phyloP scores from a whole-genome alignment of 2,888 invertebrate species.

The Macrosiphum euphorbiae region DNA sequence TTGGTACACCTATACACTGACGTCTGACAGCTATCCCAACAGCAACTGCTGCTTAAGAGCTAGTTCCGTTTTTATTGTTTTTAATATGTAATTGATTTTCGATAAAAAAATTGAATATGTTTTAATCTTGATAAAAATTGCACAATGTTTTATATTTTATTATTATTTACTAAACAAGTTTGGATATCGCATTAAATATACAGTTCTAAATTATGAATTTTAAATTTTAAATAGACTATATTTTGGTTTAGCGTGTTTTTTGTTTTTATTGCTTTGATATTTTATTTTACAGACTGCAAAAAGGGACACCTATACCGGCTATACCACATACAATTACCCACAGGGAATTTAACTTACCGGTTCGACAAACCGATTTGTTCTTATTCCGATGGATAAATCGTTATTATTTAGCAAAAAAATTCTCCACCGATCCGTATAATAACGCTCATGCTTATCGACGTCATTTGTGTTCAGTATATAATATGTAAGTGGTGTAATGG shows the following conservation, averaged over 20 bases:
- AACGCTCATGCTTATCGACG: not conserved
- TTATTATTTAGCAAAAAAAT: not conserved
- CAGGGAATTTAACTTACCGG: not conserved
- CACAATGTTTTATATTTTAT: not conserved
- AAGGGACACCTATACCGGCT: not conserved
- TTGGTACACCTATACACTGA: not conserved
- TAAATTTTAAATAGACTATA: not conserved
- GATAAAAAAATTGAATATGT: not conserved
- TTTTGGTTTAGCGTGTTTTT: not conserved
- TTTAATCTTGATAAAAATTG: not conserved
- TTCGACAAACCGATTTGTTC: not conserved
- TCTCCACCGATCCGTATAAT: conserved; percentile 1
- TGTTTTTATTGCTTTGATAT: not conserved
- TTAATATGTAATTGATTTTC: not conserved
- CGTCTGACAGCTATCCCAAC: not conserved
- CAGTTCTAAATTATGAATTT: not conserved
- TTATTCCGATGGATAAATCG: not conserved
- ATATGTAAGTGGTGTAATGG: not conserved
- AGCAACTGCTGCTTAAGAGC: not conserved
- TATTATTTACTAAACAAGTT: not conserved
- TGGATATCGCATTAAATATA: not conserved
- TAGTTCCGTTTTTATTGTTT: too few relatives aligned
- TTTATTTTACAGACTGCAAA: not conserved
- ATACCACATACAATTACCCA: not conserved
- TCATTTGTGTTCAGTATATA: not conserved